A percentile compares a stretch with the other conserved stretches of the same genome.
Conservation (phyloP, 2,797 vertebrate species). For the Myripristis murdjan region DNA sequence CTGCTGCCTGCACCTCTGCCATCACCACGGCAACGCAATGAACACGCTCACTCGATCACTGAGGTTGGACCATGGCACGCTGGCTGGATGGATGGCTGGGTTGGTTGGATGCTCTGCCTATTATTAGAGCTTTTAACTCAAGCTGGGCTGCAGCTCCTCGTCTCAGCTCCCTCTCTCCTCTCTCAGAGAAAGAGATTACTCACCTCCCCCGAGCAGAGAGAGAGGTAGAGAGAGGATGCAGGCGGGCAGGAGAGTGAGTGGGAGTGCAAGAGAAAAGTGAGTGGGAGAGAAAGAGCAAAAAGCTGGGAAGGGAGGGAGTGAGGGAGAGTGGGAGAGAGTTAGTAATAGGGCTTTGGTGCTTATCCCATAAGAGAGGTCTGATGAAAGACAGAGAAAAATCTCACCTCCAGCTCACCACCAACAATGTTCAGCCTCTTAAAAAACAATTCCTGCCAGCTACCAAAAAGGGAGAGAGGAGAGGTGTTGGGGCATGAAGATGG, state of each 20-base stretch:
- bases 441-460: conserved; percentile 39
- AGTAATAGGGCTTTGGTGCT: conserved; percentile 48
- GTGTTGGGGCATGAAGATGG: conserved; percentile 31
- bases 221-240: conserved; percentile 58
- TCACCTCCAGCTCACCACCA: conserved; percentile 49
- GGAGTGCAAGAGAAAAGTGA: conserved; percentile 68
- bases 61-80: conserved; percentile 49
- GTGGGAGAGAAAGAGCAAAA: conserved; percentile 49
- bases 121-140: conserved; percentile 80
- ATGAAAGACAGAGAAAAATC: conserved; percentile 57
- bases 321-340: conserved; percentile 21
- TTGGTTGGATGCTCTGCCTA: conserved; percentile 67
- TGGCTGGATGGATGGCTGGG: conserved; percentile 54
- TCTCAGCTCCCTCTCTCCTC: conserved; percentile 55
- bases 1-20: conserved; percentile 59
- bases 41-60: conserved; percentile 64
- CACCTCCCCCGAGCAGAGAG: conserved; percentile 65
- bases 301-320: background rate
- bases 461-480: conserved; percentile 17
- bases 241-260: conserved; percentile 58
- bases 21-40: conserved; percentile 80
- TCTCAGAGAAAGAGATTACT: conserved; percentile 63
- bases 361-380: conserved; percentile 57
- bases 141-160: conserved; percentile 64
- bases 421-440: conserved; percentile 45